These are phyloP conservation scores for Tyria jacobaeae DNA, from an alignment of 2,888 invertebrate genomes.

Conservation along the genomic window DNA sequence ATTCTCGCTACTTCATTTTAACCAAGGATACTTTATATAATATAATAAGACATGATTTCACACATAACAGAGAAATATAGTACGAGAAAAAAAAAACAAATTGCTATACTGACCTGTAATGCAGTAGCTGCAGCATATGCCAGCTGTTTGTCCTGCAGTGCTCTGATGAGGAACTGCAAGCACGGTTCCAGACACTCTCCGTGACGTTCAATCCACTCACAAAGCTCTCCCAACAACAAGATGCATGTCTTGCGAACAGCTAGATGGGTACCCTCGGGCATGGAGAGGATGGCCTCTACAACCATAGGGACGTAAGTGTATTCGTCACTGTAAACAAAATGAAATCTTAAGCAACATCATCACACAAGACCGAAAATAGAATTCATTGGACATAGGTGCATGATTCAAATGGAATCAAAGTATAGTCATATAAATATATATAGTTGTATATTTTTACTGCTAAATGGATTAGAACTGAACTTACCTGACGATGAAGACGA, in stretches of 20 bases:
- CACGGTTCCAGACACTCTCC: conserved; percentile 93
- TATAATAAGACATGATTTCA: no score
- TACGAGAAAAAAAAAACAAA: not conserved
- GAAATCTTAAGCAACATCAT: not conserved
- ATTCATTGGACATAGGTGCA: no score
- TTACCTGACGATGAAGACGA: no score
- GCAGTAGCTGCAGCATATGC: conserved; percentile 94
- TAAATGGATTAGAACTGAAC: no score
- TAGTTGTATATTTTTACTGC: no score
- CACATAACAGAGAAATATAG: not conserved
- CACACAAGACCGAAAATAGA: no score
- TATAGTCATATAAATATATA: no score
- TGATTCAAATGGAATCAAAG: no score
- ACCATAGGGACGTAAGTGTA: conserved; percentile 97
- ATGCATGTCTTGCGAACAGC: conserved; percentile 96
- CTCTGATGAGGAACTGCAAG: conserved; percentile 89
- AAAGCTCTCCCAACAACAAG: conserved; percentile 94
- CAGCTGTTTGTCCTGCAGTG: conserved; percentile 90
- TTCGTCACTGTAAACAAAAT: conserved; percentile 89
- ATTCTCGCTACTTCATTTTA: not conserved
- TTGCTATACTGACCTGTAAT: conserved; percentile 84
- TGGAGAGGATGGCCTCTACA: conserved; percentile 94
- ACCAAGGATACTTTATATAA: not conserved
- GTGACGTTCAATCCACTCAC: conserved; percentile 98
- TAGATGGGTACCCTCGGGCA: conserved; percentile 93